phyloP scores from a whole-genome alignment of 2,113 vertebrate genomes.

The Fregetta grallaria region DNA sequence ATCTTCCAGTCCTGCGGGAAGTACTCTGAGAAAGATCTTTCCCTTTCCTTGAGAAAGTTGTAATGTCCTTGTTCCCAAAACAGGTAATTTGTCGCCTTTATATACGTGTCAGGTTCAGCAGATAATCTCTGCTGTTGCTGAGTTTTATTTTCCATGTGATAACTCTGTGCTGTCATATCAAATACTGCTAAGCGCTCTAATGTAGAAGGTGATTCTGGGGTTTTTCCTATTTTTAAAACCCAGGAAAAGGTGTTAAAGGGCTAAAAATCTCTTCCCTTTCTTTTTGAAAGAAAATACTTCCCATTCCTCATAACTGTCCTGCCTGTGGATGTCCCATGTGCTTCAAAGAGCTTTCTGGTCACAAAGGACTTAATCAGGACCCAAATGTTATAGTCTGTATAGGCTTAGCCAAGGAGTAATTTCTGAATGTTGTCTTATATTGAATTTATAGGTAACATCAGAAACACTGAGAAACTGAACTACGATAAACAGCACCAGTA shows the following conservation, averaged over 20 bases:
- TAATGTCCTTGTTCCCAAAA: conserved; percentile 5
- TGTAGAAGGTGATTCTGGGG: neutral
- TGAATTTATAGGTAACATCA: conserved; percentile 86
- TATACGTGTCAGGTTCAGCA: conserved; percentile 53
- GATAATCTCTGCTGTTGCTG: conserved; percentile 59
- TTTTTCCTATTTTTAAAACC: neutral
- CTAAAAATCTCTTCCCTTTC: neutral
- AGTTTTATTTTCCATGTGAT: conserved; percentile 71
- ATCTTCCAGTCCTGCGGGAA: neutral
- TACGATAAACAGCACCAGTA: conserved; percentile 89
- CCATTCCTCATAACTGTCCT: neutral
- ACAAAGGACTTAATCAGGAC: neutral
- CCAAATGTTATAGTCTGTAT: neutral
- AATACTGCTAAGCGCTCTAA: neutral
- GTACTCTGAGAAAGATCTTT: neutral
- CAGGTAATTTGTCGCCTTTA: conserved; percentile 54
- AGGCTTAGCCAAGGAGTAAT: neutral
- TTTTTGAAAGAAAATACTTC: neutral
- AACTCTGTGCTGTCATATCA: conserved; percentile 66
- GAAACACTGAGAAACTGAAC: conserved; percentile 93
- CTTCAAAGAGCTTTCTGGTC: neutral
- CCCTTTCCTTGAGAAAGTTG: neutral
- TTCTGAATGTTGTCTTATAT: neutral
- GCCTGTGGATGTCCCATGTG: neutral
- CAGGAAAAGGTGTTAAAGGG: neutral